These are phyloP conservation scores for Mellilla xanthometata DNA, from an alignment of 2,888 invertebrate species.

Conservation along the genomic window DNA sequence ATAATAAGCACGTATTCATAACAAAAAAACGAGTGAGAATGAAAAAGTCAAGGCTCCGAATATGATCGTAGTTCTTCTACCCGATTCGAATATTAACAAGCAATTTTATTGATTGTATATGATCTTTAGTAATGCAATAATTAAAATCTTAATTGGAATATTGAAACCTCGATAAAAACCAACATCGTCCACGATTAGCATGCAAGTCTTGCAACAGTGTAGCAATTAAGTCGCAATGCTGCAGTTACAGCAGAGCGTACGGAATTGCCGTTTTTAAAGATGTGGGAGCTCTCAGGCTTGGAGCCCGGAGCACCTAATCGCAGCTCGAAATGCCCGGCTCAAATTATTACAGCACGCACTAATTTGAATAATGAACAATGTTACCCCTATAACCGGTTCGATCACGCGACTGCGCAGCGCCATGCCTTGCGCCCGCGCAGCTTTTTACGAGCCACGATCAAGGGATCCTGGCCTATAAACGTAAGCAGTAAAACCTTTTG, in stretches of 20 bases:
- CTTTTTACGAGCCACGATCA: constrained; percentile 45
- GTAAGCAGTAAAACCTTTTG: constrained; percentile 48
- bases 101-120: too few relatives aligned
- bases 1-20: constrained; percentile 1
- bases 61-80: too few relatives aligned
- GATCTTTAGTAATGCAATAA: not conserved
- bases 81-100: too few relatives aligned
- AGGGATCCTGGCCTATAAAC: constrained; percentile 62
- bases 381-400: constrained; percentile 67
- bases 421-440: constrained; percentile 40
- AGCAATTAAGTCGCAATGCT: constrained; percentile 1
- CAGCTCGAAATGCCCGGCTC: constrained; percentile 54
- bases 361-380: constrained; percentile 80
- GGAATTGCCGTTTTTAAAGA: constrained; percentile 24
- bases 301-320: constrained; percentile 45
- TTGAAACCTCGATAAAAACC: not conserved
- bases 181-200: constrained; percentile 1
- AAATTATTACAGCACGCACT: constrained; percentile 74
- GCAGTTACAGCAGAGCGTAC: constrained; percentile 2
- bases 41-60: too few relatives aligned
- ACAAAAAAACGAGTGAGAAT: too few relatives aligned
- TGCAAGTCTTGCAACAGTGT: constrained; percentile 16
- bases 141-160: not conserved
- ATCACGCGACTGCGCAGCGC: constrained; percentile 57
- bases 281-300: constrained; percentile 16